These are phyloP conservation scores for Brachyopa scutellaris DNA, from an alignment of 2,888 invertebrate species.

Conservation along the genomic window DNA sequence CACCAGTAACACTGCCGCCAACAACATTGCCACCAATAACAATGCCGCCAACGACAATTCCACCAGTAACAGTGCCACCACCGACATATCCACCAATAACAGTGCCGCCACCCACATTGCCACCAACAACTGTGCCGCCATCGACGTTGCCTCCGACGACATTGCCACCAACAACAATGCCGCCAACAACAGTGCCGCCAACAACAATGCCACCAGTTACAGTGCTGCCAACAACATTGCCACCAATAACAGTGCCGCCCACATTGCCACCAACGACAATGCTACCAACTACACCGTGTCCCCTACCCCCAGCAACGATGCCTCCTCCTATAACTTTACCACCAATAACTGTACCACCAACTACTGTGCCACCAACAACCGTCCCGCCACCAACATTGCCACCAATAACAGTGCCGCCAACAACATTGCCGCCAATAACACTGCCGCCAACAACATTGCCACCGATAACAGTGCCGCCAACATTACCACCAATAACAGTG, in stretches of 20 bases:
- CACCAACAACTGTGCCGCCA: not conserved
- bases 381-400: not conserved
- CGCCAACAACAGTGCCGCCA: slow-evolving; percentile 1
- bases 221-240: slow-evolving; percentile 15
- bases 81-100: slow-evolving; percentile 10
- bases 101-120: not conserved
- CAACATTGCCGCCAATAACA: not conserved
- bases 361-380: slow-evolving; percentile 2
- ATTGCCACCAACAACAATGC: not conserved
- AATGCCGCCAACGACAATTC: slow-evolving; percentile 43
- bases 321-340: slow-evolving; percentile 17
- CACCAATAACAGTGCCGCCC: slow-evolving; percentile 10
- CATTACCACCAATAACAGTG: not conserved
- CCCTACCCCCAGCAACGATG: slow-evolving; percentile 7
- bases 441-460: not conserved
- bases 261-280: not conserved
- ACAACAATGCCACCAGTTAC: slow-evolving; percentile 42
- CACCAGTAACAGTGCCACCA: slow-evolving; percentile 57
- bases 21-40: not conserved
- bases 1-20: not conserved
- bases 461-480: not conserved
- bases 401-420: not conserved
- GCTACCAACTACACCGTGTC: not conserved
- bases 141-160: not conserved
- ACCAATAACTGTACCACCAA: not conserved